Evolutionary conservation across 2,797 vertebrate species (phyloP).

Genomic region (Linurgus olivaceus): DNA sequence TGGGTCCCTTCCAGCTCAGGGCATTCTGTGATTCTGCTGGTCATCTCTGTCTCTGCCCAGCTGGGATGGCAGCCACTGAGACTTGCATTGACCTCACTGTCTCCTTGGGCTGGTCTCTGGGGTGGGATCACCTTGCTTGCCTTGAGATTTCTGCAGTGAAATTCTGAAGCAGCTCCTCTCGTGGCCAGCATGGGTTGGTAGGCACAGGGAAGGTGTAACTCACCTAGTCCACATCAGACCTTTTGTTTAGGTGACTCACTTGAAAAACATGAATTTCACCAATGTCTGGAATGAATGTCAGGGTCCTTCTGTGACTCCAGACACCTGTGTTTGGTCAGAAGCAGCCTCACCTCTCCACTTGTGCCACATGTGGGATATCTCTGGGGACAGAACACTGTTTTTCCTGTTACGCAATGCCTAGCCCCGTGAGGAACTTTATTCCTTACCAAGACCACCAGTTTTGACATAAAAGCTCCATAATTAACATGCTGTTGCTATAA

Average conservation of each 20-base stretch:
- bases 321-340: neutral
- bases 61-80: accelerated
- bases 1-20: neutral
- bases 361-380: neutral
- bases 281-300: neutral
- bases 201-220: neutral
- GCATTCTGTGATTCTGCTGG: neutral
- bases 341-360: neutral
- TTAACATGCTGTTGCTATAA: neutral
- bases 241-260: neutral
- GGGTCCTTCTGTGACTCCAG: neutral
- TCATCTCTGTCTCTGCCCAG: neutral
- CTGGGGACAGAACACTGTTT: neutral
- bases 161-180: neutral
- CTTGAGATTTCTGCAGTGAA: neutral
- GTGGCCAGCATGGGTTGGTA: accelerated
- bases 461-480: neutral
- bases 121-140: neutral
- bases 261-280: neutral
- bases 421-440: neutral
- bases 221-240: neutral
- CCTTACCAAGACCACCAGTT: neutral
- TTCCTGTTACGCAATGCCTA: neutral
- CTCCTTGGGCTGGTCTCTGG: neutral
- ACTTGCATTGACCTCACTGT: neutral